Evolutionary conservation across 2,888 invertebrate species (phyloP), one percentile per base, ranked within the genome.

Genomic region (Julus scanicus): DNA sequence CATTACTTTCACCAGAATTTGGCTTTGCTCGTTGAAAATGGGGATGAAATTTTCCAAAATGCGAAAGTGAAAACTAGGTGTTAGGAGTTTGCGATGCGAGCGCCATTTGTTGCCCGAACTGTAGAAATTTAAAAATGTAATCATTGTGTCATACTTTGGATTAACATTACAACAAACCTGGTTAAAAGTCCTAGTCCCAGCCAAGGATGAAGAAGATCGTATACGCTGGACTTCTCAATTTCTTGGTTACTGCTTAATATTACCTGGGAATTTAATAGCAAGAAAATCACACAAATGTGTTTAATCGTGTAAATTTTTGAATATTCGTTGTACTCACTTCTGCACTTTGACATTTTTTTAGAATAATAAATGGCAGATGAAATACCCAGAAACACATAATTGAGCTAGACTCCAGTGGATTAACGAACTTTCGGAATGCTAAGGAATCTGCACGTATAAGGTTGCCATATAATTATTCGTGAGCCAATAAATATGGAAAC

Each of bases 61-160:
- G 89, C 92, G 92, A 90, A 93, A 0, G 93, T 92, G 15, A 92
- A 90, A 93, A 0, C 93, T 92, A 13, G 94, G 94, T 0, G 94
- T 94, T 83, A 93, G 90, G 89, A 93, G 90, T 90, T 92, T 92
- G 20, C 93, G 90, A 86, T 93, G 91, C 2, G 91, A 91, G n/a
- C 91, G 91, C 93, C 93, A 93, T 90, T 93, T 93, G 5, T 91
- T 90, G 8, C 92, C 92, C 39, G 92, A 92, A 90, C 93, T 89
- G 63, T 71, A 11, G 5, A 5, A 57, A 57, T 17, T 57, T 1
- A 44, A 44, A 53, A 53, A 15, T 53, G 53, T 15, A n/a, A n/a
- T n/a, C n/a, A n/a, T n/a, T n/a, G n/a, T n/a, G n/a, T n/a, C n/a
- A n/a, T n/a, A n/a, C n/a, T n/a, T 53, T 15, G 53, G 13, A 53